Percentiles rank a stretch among this genome's conserved stretches.
Evolutionary conservation across 2,888 invertebrate genomes (phyloP).

Genomic region (Stenichneumon culpator): DNA sequence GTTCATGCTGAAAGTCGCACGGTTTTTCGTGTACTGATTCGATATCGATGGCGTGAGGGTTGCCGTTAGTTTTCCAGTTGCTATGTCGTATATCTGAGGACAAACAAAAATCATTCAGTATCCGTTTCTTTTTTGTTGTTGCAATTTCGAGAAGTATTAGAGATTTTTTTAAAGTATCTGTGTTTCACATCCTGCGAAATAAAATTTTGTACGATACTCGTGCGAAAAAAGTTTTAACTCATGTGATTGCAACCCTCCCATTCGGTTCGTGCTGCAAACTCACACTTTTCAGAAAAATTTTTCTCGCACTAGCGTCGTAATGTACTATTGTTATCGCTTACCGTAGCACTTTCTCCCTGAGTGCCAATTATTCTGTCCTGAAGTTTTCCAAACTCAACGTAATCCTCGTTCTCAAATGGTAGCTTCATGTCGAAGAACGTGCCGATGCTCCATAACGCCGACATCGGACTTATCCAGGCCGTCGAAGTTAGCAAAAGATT

Average conservation of each 20-base stretch:
- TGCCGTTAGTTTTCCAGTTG: constrained; percentile 91
- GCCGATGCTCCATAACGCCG: constrained; percentile 92
- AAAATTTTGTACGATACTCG: too few relatives aligned
- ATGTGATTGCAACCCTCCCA: too few relatives aligned
- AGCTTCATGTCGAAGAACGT: constrained; percentile 82
- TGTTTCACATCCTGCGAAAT: too few relatives aligned
- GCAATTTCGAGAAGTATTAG: too few relatives aligned
- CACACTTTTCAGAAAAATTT: too few relatives aligned
- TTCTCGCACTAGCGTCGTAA: too few relatives aligned
- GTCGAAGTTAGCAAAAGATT: constrained; percentile 94
- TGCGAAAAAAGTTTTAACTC: too few relatives aligned
- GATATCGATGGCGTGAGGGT: constrained; percentile 93
- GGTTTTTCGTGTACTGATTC: constrained; percentile 97
- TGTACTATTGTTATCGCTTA: constrained; percentile 82
- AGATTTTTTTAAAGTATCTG: background rate
- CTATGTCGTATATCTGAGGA: constrained; percentile 93
- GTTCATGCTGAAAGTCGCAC: constrained; percentile 96
- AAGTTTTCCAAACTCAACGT: constrained; percentile 96
- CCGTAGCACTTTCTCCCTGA: constrained; percentile 92
- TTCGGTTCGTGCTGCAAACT: too few relatives aligned
- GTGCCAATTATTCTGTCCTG: constrained; percentile 97
- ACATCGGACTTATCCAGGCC: constrained; percentile 93
- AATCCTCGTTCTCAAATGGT: constrained; percentile 93
- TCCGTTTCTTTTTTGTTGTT: background rate
- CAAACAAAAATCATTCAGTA: constrained; percentile 2